Conservation (phyloP, 2,888 invertebrate genomes). For the Sarcophaga subvicina region DNA sequence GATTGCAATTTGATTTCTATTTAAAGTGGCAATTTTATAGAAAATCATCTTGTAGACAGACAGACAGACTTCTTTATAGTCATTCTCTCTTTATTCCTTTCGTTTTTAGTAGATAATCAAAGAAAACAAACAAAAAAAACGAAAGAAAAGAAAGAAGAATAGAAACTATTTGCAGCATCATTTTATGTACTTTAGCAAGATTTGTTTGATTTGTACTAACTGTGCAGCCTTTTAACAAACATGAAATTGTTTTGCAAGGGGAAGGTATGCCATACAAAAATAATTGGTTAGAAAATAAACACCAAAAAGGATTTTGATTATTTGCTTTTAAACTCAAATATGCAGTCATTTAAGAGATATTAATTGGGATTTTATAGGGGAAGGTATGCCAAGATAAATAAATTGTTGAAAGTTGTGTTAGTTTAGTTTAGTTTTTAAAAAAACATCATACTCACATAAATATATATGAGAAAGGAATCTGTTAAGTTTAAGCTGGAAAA, state of each 20-base stretch:
- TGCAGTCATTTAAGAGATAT: too few relatives aligned
- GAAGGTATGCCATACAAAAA: not conserved
- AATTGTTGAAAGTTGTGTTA: too few relatives aligned
- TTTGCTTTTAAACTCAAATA: too few relatives aligned
- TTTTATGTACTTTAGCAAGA: not conserved
- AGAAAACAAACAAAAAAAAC: too few relatives aligned
- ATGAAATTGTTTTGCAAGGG: not conserved
- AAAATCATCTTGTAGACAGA: conserved; percentile 1
- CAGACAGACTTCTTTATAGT: not conserved
- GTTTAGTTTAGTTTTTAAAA: too few relatives aligned
- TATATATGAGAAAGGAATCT: too few relatives aligned
- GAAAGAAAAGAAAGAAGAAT: not conserved
- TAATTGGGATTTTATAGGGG: too few relatives aligned
- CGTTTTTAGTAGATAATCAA: not conserved
- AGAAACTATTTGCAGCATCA: not conserved
- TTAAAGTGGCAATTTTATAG: conserved; percentile 23
- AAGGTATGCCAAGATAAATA: too few relatives aligned
- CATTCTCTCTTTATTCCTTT: not conserved
- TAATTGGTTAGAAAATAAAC: not conserved
- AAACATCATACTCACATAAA: too few relatives aligned
- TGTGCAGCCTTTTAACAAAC: not conserved
- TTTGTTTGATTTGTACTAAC: not conserved
- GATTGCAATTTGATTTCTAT: conserved; percentile 57
- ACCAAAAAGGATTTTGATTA: not conserved
- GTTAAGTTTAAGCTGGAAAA: too few relatives aligned